These are phyloP conservation scores for Graphium colonna DNA, from an alignment of 2,888 invertebrate species.

Conservation along the genomic window DNA sequence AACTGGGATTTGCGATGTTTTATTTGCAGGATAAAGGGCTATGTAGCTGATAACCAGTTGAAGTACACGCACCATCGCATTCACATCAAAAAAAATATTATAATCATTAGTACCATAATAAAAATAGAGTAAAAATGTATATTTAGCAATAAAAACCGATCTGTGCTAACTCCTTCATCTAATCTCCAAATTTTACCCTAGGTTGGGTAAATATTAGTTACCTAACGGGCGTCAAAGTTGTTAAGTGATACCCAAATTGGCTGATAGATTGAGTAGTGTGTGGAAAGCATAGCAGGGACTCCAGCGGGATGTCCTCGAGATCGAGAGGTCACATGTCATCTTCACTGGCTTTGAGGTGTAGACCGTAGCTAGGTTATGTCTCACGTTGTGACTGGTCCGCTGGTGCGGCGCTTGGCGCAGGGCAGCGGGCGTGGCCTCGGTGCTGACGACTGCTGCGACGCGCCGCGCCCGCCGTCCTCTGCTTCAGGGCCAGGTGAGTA, in stretches of 20 bases:
- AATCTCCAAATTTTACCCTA: background rate
- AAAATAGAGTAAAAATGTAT: no score
- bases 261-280: background rate
- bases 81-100: constrained; percentile 7
- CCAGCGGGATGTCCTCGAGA: background rate
- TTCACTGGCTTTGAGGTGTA: constrained; percentile 56
- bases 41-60: constrained; percentile 9
- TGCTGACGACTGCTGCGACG: constrained; percentile 78
- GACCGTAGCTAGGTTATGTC: constrained; percentile 75
- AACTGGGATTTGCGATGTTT: constrained; percentile 15
- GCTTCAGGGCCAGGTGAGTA: constrained; percentile 72
- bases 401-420: constrained; percentile 79
- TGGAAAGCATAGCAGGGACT: background rate
- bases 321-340: constrained; percentile 19
- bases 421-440: constrained; percentile 74
- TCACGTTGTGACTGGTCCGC: constrained; percentile 80
- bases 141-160: no score
- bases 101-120: no score
- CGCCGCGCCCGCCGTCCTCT: constrained; percentile 75
- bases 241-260: background rate
- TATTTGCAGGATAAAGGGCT: constrained; percentile 13
- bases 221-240: no score
- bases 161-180: background rate
- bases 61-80: constrained; percentile 6
- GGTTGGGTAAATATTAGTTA: background rate